Evolutionary conservation across 2,797 vertebrate species (phyloP), one percentile per base, ranked within the genome.

Genomic region (Anguilla marmorata): DNA sequence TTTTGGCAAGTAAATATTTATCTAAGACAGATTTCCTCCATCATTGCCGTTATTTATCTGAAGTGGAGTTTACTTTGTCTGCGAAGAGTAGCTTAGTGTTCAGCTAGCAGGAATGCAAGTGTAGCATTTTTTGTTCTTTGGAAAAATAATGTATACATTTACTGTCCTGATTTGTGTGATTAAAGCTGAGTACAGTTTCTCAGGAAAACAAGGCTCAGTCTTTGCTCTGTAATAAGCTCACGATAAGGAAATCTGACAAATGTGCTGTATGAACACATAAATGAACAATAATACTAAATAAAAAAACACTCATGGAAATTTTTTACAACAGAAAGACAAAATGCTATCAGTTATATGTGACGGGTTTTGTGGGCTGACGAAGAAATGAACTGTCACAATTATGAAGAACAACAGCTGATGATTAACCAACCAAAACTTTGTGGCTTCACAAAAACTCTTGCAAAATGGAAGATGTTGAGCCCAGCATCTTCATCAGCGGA

Each of bases 1-100:
- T 82, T 88, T 89, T 69, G 85, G 80, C 33, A 1, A 86, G 88
- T 93, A 93, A 93, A 93, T 91, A 92, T 76, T 90, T 86, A 89
- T 88, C 90, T 33, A 85, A 80, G 52, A 88, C 21, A 84, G 45
- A 85, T 85, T 88, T 88, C 87, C 87, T 85, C 27, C 33, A 56
- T 60, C 72, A 14, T 76, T n/a, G 84, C 19, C 9, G 14, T 80
- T 37, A n/a, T 88, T 88, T 79, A 88, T 86, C 69, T 85, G 37
- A 37, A 85, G 14, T 79, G 50, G 30, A 85, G 69, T 50, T 85
- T 30, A 33, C 60, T 84, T 85, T 54, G 37, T 88, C 82, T 85
- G 60, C 82, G 19, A 74, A 60, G 66, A 86, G 58, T 85, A 27
- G 66, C 45, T 16, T 27, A 69, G n/a, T n/a, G 63, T 69, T 37